Base-by-base conservation (phyloP, 2,797 vertebrate species). In the Periparus ater region DNA sequence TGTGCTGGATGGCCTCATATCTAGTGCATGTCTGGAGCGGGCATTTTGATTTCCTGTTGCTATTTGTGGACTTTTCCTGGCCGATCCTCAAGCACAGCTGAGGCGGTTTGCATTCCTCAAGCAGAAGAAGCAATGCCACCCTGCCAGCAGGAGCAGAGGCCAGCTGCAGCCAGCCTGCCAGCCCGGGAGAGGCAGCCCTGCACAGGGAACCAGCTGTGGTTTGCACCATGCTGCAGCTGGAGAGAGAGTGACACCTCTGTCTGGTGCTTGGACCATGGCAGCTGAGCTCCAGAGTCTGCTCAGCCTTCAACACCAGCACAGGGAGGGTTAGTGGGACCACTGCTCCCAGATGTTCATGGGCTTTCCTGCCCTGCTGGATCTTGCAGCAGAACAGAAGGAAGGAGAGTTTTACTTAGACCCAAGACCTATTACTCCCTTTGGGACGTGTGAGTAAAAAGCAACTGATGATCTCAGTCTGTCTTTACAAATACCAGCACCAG, bases 1-100 rank as follows among this genome's bases (percentile, higher is more conserved):
- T 90, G 72, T 16, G 17, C 91, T 97, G 88, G 88, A 96, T 91
- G 79, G 82, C 82, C 67, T 93, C 1, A 7, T 92, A 95, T 96
- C 89, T 90, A 91, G 82, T 83, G 71, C 92, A 91, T 38, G 93
- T 96, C 96, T 96, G 96, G 79, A 96, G 88, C 9, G 88, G 95
- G 95, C 93, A 95, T 92, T 96, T 97, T 96, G 96, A 96, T 96
- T 97, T 97, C 95, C 94, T 96, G 89, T 94, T 96, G 82, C 95
- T 96, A 96, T 96, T 91, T 95, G 87, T 89, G 84, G 91, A 96
- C 79, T 93, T 97, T 96, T 97, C 89, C 96, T 96, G 93, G 95
- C 96, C 1, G 0, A 14, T 79, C 54, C 87, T 87, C 87, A 96
- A 88, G 85, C 86, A 70, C 68, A 80, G 95, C 84, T 92, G 11